phyloP scores from a whole-genome alignment of 2,113 vertebrate species.

The Solea senegalensis region DNA sequence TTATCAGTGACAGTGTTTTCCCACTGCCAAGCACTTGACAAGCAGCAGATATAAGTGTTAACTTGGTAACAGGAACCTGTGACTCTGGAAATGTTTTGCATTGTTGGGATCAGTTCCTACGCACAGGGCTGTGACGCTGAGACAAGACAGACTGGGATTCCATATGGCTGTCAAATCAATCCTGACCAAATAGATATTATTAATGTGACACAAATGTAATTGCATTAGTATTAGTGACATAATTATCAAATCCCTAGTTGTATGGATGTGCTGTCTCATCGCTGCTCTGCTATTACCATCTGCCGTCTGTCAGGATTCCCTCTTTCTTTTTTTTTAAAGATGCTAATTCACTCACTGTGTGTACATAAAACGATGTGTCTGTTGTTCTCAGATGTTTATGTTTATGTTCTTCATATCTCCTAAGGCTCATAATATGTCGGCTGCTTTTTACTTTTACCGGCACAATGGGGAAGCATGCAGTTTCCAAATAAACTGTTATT shows the following conservation, averaged over 20 bases:
- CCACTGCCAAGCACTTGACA: not conserved
- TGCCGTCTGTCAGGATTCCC: constrained; percentile 1
- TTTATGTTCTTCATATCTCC: constrained; percentile 29
- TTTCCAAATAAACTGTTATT: not conserved
- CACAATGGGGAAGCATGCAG: constrained; percentile 2
- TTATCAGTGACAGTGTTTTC: not conserved
- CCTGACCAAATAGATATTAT: not conserved
- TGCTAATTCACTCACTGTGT: not conserved
- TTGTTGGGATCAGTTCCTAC: too few relatives aligned
- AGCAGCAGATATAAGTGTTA: too few relatives aligned
- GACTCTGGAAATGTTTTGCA: too few relatives aligned
- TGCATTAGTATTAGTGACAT: constrained; percentile 7
- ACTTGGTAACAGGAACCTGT: too few relatives aligned
- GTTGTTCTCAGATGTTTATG: constrained; percentile 7
- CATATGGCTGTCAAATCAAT: not conserved
- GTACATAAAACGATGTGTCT: not conserved
- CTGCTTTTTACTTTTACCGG: not conserved
- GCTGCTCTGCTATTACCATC: constrained; percentile 4
- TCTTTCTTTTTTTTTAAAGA: not conserved
- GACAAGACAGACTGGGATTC: not conserved
- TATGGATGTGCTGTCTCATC: constrained; percentile 15
- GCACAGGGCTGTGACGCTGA: too few relatives aligned
- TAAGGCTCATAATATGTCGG: constrained; percentile 9
- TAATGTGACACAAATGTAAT: constrained; percentile 2
- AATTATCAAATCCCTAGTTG: constrained; percentile 7